Conservation (phyloP, 2,888 invertebrate species). For the Gibbula magus region DNA sequence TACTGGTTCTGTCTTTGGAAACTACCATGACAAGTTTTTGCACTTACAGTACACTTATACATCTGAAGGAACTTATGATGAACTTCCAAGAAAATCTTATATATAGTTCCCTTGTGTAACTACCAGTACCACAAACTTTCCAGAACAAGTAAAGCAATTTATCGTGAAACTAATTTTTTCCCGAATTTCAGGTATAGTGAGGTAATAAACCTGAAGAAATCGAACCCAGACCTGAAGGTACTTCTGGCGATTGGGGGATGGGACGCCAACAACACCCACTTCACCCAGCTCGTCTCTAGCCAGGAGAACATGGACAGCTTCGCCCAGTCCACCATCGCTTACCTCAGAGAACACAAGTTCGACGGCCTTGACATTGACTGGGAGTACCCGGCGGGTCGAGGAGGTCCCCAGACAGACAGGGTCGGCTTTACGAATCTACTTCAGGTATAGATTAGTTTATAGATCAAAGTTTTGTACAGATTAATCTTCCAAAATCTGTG, state of each 20-base stretch:
- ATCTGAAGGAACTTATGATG: too few relatives aligned
- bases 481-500: too few relatives aligned
- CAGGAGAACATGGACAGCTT: constrained; percentile 41
- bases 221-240: constrained; percentile 44
- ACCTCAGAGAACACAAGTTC: constrained; percentile 34
- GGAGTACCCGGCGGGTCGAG: constrained; percentile 42
- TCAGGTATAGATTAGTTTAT: not conserved
- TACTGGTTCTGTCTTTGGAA: too few relatives aligned
- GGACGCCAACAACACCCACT: constrained; percentile 71
- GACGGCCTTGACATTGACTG: constrained; percentile 48
- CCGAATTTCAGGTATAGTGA: not conserved
- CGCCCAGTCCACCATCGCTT: constrained; percentile 29
- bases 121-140: too few relatives aligned
- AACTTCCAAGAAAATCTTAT: too few relatives aligned
- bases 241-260: constrained; percentile 52
- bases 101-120: too few relatives aligned
- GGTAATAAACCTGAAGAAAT: constrained; percentile 37
- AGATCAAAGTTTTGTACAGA: too few relatives aligned
- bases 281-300: constrained; percentile 27
- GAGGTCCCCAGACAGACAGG: not conserved
- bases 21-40: too few relatives aligned
- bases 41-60: too few relatives aligned
- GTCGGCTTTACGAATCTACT: constrained; percentile 15
- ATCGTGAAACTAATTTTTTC: not conserved
- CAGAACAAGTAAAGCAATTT: too few relatives aligned